Percentiles rank a stretch among this genome's conserved stretches.
Conservation (phyloP, 2,113 vertebrate genomes). For the Melanerpes aurifrons region DNA sequence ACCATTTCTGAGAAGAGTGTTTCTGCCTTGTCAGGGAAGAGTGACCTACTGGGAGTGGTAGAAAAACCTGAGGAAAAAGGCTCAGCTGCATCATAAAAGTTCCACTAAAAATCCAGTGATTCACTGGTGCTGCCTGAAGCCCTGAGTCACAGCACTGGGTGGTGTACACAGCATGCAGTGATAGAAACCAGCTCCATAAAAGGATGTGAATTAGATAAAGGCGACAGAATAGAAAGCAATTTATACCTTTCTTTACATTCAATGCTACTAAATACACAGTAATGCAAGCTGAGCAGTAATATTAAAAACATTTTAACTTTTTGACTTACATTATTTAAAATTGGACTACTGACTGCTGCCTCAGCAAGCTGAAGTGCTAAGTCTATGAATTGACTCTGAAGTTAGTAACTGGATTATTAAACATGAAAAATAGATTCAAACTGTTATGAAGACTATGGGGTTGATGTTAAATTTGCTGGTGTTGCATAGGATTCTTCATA, state of each 20-base stretch:
- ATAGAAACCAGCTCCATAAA: not conserved
- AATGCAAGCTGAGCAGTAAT: not conserved
- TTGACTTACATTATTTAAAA: not conserved
- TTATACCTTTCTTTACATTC: not conserved
- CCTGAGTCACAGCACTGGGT: not conserved
- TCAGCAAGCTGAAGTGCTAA: not conserved
- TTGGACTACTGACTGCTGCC: not conserved
- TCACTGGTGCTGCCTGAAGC: conserved; percentile 7
- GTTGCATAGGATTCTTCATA: not conserved
- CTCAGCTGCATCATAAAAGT: not conserved
- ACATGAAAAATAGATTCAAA: not conserved
- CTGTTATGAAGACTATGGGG: not conserved
- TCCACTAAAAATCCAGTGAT: conserved; percentile 14
- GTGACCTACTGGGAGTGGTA: conserved; percentile 11
- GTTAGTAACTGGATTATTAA: not conserved
- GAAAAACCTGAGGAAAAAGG: not conserved
- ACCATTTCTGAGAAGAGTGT: not conserved
- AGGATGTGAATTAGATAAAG: not conserved
- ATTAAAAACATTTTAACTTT: not conserved
- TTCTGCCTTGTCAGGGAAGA: not conserved
- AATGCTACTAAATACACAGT: not conserved
- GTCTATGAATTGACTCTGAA: not conserved
- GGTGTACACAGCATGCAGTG: not conserved
- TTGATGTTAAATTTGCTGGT: not conserved
- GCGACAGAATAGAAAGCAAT: not conserved